Conservation (phyloP, 2,113 vertebrate genomes). For the Paralichthys olivaceus region DNA sequence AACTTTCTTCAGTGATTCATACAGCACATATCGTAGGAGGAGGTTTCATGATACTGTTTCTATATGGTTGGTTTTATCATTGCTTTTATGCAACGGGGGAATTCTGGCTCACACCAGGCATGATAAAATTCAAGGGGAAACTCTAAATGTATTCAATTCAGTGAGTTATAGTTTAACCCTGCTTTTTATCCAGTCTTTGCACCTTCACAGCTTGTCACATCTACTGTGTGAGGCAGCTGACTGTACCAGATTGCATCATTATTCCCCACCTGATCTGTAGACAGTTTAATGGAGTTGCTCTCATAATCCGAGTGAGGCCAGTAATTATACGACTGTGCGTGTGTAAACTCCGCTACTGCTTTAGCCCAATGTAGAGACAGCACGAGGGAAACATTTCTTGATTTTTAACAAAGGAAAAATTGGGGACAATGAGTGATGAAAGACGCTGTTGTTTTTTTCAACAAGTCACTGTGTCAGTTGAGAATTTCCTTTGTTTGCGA, state of each 20-base stretch:
- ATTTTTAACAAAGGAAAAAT: constrained; percentile 51
- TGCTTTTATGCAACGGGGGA: constrained; percentile 38
- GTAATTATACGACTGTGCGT: constrained; percentile 21
- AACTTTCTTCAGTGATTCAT: constrained; percentile 27
- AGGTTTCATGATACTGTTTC: constrained; percentile 41
- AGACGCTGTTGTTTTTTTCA: constrained; percentile 47
- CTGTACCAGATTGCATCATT: constrained; percentile 16
- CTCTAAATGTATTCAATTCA: constrained; percentile 29
- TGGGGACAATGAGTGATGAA: constrained; percentile 53
- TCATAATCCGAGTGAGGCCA: constrained; percentile 24
- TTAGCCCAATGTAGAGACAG: background rate
- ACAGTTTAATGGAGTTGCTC: constrained; percentile 20
- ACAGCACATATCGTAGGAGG: constrained; percentile 13
- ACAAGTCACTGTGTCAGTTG: constrained; percentile 60
- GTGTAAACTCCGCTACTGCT: constrained; percentile 16
- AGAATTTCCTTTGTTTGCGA: constrained; percentile 64
- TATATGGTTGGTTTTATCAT: constrained; percentile 25
- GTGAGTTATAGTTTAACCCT: constrained; percentile 34
- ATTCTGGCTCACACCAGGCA: constrained; percentile 39
- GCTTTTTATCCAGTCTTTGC: constrained; percentile 16
- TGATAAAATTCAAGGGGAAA: constrained; percentile 47
- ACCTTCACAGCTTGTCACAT: background rate
- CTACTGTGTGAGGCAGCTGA: background rate
- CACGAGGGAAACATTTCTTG: constrained; percentile 19
- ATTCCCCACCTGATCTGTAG: constrained; percentile 19